These are phyloP conservation scores for silkworm (Bombyx mori) DNA, from an alignment of 1,140 invertebrate species.

Conservation along the genomic window DNA sequence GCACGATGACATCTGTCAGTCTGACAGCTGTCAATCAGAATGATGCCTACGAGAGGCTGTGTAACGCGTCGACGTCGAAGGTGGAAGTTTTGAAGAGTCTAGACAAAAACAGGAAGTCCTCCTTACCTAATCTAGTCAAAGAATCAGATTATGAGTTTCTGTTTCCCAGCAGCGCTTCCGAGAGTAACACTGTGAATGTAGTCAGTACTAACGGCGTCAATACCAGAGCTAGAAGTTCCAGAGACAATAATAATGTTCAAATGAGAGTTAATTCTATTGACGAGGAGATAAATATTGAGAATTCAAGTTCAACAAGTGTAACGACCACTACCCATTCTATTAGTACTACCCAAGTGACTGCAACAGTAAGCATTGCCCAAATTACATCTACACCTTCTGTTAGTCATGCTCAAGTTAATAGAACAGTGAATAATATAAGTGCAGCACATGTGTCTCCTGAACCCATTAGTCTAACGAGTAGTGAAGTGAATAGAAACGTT, in stretches of 20 bases:
- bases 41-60: conserved; percentile 47
- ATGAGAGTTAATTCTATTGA: no score
- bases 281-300: background rate
- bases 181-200: conserved; percentile 15
- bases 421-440: background rate
- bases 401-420: background rate
- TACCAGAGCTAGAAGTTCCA: no score
- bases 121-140: conserved; percentile 46
- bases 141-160: conserved; percentile 51
- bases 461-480: background rate
- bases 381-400: background rate
- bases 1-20: conserved; percentile 27
- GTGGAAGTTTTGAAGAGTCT: conserved; percentile 27
- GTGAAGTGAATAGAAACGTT: conserved; percentile 9
- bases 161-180: conserved; percentile 22
- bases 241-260: no score
- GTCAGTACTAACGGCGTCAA: conserved; percentile 1
- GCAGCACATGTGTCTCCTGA: background rate
- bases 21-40: conserved; percentile 15
- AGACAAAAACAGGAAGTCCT: conserved; percentile 47
- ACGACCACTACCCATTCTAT: background rate
- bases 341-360: conserved; percentile 11
- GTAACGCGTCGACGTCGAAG: conserved; percentile 51
- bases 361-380: conserved; percentile 5
- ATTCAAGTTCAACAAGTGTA: background rate